A percentile compares a stretch with the other conserved stretches of the same genome.
Conservation (phyloP, 2,888 invertebrate species). For the Apotomis betuletana region DNA sequence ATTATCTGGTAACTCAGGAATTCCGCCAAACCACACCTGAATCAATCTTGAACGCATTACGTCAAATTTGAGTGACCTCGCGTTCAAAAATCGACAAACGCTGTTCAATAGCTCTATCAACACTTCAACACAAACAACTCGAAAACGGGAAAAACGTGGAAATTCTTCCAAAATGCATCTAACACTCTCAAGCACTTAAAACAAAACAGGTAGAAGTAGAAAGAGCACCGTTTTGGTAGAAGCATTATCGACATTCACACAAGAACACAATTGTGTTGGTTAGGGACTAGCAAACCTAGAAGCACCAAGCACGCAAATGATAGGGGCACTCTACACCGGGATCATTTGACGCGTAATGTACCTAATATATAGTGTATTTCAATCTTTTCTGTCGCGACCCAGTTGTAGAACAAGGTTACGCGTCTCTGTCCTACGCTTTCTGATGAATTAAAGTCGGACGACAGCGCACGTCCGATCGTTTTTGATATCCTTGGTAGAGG, state of each 20-base stretch:
- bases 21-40: neutral
- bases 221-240: slow-evolving; percentile 39
- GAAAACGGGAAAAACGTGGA: slow-evolving; percentile 18
- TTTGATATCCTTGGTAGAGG: too few relatives aligned
- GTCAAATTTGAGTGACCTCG: neutral
- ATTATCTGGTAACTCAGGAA: neutral
- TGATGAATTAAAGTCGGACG: too few relatives aligned
- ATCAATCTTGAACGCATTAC: neutral
- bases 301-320: slow-evolving; percentile 45
- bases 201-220: slow-evolving; percentile 39
- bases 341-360: too few relatives aligned
- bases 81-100: neutral
- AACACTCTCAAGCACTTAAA: slow-evolving; percentile 45
- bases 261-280: slow-evolving; percentile 44
- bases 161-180: slow-evolving; percentile 41
- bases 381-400: too few relatives aligned
- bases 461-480: too few relatives aligned
- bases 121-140: slow-evolving; percentile 28
- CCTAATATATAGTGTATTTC: too few relatives aligned
- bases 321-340: neutral
- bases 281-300: slow-evolving; percentile 54
- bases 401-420: too few relatives aligned
- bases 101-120: slow-evolving; percentile 10
- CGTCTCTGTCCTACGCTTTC: too few relatives aligned
- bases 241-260: slow-evolving; percentile 49